Conservation (phyloP, 2,888 invertebrate genomes). For the Cerastoderma edule region DNA sequence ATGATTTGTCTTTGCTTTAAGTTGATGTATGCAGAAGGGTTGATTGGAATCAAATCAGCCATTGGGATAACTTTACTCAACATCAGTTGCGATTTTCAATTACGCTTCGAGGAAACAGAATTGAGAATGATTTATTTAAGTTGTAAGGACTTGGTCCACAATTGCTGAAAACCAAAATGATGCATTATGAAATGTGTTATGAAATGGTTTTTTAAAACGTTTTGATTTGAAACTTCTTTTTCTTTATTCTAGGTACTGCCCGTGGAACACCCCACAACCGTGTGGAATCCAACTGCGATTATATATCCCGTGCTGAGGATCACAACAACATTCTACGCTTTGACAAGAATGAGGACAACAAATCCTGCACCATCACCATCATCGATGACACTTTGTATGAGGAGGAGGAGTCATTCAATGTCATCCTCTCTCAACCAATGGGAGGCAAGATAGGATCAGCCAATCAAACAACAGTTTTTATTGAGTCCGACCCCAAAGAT, state of each 20-base stretch:
- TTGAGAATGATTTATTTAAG: too few relatives aligned
- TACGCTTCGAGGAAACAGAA: too few relatives aligned
- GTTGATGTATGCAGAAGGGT: too few relatives aligned
- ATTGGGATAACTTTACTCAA: too few relatives aligned
- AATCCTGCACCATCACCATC: constrained; percentile 79
- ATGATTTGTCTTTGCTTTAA: too few relatives aligned
- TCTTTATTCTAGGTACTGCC: constrained; percentile 76
- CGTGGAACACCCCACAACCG: constrained; percentile 77
- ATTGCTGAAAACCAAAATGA: too few relatives aligned
- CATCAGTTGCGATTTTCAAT: too few relatives aligned
- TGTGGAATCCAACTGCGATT: constrained; percentile 82
- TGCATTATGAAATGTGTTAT: too few relatives aligned
- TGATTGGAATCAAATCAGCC: too few relatives aligned
- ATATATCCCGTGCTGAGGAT: constrained; percentile 78
- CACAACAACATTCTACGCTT: constrained; percentile 79
- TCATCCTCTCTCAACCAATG: constrained; percentile 76
- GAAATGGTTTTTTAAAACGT: too few relatives aligned
- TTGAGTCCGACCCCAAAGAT: constrained; percentile 80
- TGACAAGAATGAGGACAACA: constrained; percentile 74
- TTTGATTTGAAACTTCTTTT: too few relatives aligned
- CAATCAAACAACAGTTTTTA: constrained; percentile 73
- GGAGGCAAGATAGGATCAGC: constrained; percentile 78
- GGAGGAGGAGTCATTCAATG: constrained; percentile 79
- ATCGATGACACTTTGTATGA: constrained; percentile 83
- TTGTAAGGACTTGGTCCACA: too few relatives aligned